phyloP scores from a whole-genome alignment of 2,113 vertebrate genomes.

The Protobothrops mucrosquamatus region DNA sequence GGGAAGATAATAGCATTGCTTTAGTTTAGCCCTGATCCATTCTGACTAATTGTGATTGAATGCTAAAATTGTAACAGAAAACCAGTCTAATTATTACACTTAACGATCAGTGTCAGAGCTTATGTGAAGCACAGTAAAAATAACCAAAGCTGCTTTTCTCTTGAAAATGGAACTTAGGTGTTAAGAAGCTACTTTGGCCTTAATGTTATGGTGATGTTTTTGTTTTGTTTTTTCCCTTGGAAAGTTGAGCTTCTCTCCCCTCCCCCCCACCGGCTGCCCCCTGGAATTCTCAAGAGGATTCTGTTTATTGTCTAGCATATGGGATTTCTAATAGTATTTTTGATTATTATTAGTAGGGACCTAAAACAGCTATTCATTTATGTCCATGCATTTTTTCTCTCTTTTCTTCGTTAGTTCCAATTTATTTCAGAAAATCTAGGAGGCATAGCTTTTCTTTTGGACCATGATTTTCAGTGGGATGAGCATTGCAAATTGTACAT shows the following conservation, averaged over 20 bases:
- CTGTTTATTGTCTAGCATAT: not conserved
- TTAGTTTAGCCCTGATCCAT: conserved; percentile 1
- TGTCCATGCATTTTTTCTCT: too few relatives aligned
- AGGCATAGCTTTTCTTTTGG: not conserved
- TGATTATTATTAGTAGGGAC: not conserved
- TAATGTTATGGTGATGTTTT: not conserved
- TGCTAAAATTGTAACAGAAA: conserved; percentile 30
- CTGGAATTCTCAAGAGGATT: not conserved
- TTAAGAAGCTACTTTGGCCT: not conserved
- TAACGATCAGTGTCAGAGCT: conserved; percentile 23
- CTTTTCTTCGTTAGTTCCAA: too few relatives aligned
- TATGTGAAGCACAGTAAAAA: conserved; percentile 29
- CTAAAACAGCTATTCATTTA: too few relatives aligned
- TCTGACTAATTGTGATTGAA: conserved; percentile 38
- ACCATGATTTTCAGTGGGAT: not conserved
- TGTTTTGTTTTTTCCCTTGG: not conserved
- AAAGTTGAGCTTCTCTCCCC: not conserved
- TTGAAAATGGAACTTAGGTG: conserved; percentile 34
- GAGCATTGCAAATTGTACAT: not conserved
- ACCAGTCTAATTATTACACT: conserved; percentile 47
- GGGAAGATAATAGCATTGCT: not conserved
- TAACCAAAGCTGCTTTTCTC: not conserved
- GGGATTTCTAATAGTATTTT: not conserved
- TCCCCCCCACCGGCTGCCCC: too few relatives aligned
- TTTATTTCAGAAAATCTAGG: not conserved